Evolutionary conservation across 30 jellyfish, hydroid and myxozoan genomes (phyloP).

Genomic region (Aurelia aurita complex sp. Pacific): DNA sequence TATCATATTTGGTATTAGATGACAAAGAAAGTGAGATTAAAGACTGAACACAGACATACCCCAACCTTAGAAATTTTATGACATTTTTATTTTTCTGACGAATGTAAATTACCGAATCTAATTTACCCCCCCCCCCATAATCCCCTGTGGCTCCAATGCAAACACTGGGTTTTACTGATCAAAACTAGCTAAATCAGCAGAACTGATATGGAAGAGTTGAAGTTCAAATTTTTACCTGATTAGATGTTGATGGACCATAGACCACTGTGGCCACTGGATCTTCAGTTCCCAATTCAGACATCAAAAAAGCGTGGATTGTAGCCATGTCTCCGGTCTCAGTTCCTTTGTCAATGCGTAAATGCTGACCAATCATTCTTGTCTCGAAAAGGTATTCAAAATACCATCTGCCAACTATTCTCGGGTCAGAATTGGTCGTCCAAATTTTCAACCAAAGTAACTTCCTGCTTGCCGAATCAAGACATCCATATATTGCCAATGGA

Average conservation of each 20-base stretch:
- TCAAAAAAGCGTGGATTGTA: slow-evolving; percentile 33
- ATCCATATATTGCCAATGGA: slow-evolving; percentile 67
- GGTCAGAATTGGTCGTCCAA: slow-evolving; percentile 60
- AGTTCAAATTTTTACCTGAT: background rate
- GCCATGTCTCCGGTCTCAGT: slow-evolving; percentile 68
- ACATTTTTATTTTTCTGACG: background rate
- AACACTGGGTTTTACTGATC: background rate
- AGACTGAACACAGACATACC: no score
- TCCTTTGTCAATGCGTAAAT: slow-evolving; percentile 55
- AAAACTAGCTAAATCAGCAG: slow-evolving; percentile 3
- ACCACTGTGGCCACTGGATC: slow-evolving; percentile 60
- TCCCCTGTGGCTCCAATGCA: background rate
- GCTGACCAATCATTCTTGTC: slow-evolving; percentile 30
- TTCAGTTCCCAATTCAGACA: slow-evolving; percentile 32
- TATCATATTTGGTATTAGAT: no score
- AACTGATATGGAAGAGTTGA: background rate
- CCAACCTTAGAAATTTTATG: no score
- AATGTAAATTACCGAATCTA: background rate
- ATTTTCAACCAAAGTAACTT: slow-evolving; percentile 57
- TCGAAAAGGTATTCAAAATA: slow-evolving; percentile 39
- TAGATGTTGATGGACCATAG: slow-evolving; percentile 58
- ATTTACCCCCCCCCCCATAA: background rate
- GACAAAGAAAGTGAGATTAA: no score
- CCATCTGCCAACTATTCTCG: slow-evolving; percentile 63
- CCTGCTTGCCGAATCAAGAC: slow-evolving; percentile 72